Evolutionary conservation across 2,113 vertebrate species (phyloP), one percentile per base, ranked within the genome.

Genomic region (Stigmatopora argus): DNA sequence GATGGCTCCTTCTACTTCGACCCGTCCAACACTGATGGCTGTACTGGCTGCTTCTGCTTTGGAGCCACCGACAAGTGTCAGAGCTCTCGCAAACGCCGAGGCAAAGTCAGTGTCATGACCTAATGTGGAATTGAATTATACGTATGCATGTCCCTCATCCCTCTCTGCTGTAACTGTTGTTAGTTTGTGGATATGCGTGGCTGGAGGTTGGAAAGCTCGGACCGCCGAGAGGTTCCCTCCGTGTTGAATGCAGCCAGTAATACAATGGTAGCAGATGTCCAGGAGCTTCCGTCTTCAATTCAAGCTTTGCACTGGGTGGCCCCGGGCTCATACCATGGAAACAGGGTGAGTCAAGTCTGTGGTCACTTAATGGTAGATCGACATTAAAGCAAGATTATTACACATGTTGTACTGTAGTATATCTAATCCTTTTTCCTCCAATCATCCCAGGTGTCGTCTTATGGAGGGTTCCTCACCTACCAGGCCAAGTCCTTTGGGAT

Each of bases 401-500:
- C 14, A 49, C 26, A 31, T 31, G 26, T 31, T 31, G 26, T 31
- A 31, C 26, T 34, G n/a, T 26, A 26, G 13, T 26, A 10, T 15
- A 10, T 13, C 11, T 57, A 34, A 7, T 57, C 17, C 0, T 73
- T 4, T 59, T 74, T 23, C 18, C 17, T 4, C 1, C 10, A 85
- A 53, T 65, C 18, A 31, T 21, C 47, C 11, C 52, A 98, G 96
- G 90, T 98, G 78, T 95, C 93, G n/a, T 96, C 95, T 0, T 98
- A 98, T 1, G 94, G 95, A 4, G 96, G 96, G 56, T 94, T 88
- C 83, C 88, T 98, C 41, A 95, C 92, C 34, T 97, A 94, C 75
- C 94, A 96, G 78, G 79, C 90, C 70, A 98, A 98, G 83, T 94
- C 96, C 5, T 97, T 96, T 63, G 96, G 96, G 17, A 90, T 98